Evolutionary conservation across 2,888 invertebrate genomes (phyloP).

Genomic region (Tenodera sinensis): DNA sequence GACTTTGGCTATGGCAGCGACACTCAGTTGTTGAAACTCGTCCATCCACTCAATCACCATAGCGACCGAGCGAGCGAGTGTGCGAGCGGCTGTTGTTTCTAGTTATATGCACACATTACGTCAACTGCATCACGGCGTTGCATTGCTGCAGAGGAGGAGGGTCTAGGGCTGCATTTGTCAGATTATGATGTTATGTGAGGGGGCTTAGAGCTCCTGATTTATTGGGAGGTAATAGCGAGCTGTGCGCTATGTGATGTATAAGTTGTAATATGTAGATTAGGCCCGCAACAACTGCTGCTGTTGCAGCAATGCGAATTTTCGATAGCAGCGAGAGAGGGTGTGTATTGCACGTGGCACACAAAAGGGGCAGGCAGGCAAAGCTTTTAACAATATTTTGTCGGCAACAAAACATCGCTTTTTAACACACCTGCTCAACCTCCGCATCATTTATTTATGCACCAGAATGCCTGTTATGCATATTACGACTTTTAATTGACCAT

Average conservation of each 20-base stretch:
- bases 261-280: not conserved
- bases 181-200: slow-evolving; percentile 14
- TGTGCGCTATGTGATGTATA: not conserved
- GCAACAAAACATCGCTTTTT: not conserved
- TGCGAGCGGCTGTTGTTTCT: slow-evolving; percentile 10
- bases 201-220: slow-evolving; percentile 2
- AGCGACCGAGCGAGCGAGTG: not conserved
- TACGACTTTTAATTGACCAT: too few relatives aligned
- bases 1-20: not conserved
- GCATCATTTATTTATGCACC: too few relatives aligned
- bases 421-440: not conserved
- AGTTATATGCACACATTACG: slow-evolving; percentile 14
- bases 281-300: not conserved
- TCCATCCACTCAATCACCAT: slow-evolving; percentile 19
- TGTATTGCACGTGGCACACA: not conserved
- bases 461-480: too few relatives aligned
- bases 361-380: not conserved
- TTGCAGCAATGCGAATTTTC: not conserved
- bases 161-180: slow-evolving; percentile 9
- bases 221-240: slow-evolving; percentile 11
- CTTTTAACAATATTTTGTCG: not conserved
- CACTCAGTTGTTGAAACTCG: slow-evolving; percentile 14
- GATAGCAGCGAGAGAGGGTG: not conserved
- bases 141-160: not conserved
- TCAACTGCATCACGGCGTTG: slow-evolving; percentile 9